Conservation (phyloP, 2,797 vertebrate genomes). For the Sphenopsis melanotis region DNA sequence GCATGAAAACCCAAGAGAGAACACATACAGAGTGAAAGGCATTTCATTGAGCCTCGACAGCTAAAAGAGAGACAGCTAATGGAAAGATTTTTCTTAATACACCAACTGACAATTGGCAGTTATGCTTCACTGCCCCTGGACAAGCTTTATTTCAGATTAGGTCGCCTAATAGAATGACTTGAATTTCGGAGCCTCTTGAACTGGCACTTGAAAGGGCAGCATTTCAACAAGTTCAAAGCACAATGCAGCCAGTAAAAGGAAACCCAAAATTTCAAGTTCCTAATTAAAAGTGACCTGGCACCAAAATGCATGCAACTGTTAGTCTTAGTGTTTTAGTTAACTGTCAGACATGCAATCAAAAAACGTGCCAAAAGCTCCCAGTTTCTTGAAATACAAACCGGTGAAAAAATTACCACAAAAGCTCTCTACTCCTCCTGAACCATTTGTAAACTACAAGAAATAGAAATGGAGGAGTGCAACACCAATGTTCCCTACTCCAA, state of each 20-base stretch:
- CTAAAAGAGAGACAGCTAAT: background rate
- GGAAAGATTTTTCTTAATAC: background rate
- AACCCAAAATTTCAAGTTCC: background rate
- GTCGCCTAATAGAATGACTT: background rate
- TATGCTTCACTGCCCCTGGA: background rate
- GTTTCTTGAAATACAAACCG: background rate
- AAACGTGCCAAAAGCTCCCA: background rate
- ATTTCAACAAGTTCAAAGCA: slow-evolving; percentile 10
- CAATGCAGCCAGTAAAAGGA: background rate
- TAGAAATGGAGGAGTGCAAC: background rate
- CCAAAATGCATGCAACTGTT: background rate
- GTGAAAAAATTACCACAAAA: background rate
- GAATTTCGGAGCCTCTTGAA: background rate
- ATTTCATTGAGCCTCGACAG: background rate
- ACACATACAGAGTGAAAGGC: background rate
- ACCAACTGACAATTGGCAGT: background rate
- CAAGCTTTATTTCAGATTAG: background rate
- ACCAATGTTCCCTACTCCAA: background rate
- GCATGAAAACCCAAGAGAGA: background rate
- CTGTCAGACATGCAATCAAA: background rate
- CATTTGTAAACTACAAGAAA: background rate
- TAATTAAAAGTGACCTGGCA: slow-evolving; percentile 2
- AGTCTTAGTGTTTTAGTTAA: background rate
- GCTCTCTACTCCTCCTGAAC: background rate
- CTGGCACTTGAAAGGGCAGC: background rate